A percentile compares a stretch with the other conserved stretches of the same genome.
Evolutionary conservation across 2,113 vertebrate species (phyloP).

Genomic region (Ceuthmochares aereus): DNA sequence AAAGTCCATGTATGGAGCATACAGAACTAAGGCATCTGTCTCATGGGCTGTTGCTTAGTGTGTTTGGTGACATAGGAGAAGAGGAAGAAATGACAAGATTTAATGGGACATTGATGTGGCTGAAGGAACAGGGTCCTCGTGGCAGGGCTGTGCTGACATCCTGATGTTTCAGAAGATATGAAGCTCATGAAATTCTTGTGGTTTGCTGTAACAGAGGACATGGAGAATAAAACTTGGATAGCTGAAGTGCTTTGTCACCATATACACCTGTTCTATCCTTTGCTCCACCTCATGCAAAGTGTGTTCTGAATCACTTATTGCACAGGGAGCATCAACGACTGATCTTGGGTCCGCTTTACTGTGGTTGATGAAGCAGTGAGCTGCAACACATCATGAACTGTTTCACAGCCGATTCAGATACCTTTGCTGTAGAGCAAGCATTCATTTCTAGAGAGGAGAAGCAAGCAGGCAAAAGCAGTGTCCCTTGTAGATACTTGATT

Average conservation of each 20-base stretch:
- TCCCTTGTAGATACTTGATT: background rate
- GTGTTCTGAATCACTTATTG: background rate
- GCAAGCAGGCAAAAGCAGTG: background rate
- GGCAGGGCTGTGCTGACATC: background rate
- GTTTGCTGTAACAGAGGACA: background rate
- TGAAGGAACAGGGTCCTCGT: background rate
- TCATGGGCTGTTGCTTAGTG: background rate
- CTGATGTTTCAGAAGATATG: background rate
- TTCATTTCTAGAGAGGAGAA: background rate
- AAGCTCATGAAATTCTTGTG: background rate
- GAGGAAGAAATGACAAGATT: background rate
- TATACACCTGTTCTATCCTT: background rate
- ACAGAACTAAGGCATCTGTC: background rate
- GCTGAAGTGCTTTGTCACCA: background rate
- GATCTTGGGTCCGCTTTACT: background rate
- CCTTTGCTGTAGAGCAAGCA: fast-evolving
- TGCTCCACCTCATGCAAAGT: fast-evolving
- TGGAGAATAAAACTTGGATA: background rate
- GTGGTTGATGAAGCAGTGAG: background rate
- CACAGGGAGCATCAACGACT: background rate
- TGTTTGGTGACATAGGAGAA: background rate
- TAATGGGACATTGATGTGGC: background rate
- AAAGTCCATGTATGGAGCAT: background rate
- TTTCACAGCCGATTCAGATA: background rate
- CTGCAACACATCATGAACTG: background rate